phyloP scores from a whole-genome alignment of 1,140 invertebrate genomes.

The Bilobella aurantiaca region DNA sequence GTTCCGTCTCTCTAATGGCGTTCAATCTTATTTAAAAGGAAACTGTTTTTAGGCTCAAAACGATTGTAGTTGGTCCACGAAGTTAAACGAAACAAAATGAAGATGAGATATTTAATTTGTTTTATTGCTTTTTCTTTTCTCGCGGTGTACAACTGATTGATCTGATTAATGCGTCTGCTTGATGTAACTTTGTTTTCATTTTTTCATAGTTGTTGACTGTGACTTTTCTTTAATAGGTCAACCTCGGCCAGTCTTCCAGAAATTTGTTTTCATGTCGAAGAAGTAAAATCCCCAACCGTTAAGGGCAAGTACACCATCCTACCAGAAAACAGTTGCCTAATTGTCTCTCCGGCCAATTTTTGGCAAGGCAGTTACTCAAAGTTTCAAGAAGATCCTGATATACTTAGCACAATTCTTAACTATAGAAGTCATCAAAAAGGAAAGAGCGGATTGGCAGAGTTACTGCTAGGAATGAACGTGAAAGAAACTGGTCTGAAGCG shows the following conservation, averaged over 20 bases:
- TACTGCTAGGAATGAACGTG: constrained; percentile 82
- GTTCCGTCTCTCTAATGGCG: no score
- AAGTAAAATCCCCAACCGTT: constrained; percentile 52
- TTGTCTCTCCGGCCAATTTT: constrained; percentile 86
- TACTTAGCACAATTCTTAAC: constrained; percentile 67
- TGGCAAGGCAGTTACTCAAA: constrained; percentile 65
- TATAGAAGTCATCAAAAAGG: constrained; percentile 62
- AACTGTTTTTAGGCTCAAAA: no score
- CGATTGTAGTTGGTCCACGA: no score
- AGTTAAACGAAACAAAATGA: no score
- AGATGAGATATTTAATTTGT: no score
- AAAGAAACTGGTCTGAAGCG: constrained; percentile 78
- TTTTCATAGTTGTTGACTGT: no score
- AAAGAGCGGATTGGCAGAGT: constrained; percentile 72
- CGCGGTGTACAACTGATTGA: no score
- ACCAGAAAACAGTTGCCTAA: constrained; percentile 81
- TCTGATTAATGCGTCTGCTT: no score
- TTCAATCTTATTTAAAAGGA: no score
- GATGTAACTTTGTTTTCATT: no score
- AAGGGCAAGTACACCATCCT: constrained; percentile 51
- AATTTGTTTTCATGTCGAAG: constrained; percentile 71
- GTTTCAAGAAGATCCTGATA: constrained; percentile 63
- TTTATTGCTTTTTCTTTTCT: no score
- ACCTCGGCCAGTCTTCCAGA: constrained; percentile 6
- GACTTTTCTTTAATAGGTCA: background rate